phyloP scores from a whole-genome alignment of 2,113 vertebrate species.

The Cheirogaleus medius region DNA sequence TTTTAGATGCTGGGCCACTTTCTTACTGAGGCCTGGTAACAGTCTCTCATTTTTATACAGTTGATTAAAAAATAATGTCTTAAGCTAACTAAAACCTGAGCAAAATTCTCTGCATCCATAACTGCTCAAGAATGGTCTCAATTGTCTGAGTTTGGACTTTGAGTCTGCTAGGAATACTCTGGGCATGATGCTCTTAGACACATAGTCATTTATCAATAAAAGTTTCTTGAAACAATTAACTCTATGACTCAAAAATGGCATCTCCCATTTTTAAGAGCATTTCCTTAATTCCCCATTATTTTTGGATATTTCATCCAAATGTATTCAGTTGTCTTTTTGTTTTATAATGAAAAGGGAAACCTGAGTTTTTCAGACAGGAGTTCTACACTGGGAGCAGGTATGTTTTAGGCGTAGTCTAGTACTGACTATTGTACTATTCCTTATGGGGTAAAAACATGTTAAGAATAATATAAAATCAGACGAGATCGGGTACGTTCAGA shows the following conservation, averaged over 20 bases:
- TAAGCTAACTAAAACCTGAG: slow-evolving; percentile 20
- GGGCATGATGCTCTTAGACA: not conserved
- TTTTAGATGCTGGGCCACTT: not conserved
- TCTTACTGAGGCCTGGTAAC: not conserved
- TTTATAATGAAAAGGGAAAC: not conserved
- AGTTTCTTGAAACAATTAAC: not conserved
- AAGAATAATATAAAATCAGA: not conserved
- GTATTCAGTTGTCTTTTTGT: not conserved
- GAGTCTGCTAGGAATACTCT: not conserved
- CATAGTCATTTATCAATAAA: not conserved
- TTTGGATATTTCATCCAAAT: not conserved
- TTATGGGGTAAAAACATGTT: not conserved
- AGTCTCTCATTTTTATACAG: slow-evolving; percentile 30
- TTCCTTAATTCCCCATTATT: not conserved
- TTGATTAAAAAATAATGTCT: slow-evolving; percentile 48
- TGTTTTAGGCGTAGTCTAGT: not conserved
- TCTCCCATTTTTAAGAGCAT: not conserved
- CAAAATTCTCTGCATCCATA: not conserved
- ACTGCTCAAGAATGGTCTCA: not conserved
- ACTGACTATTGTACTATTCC: not conserved
- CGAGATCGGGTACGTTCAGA: too few species aligned
- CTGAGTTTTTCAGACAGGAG: not conserved
- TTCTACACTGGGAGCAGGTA: not conserved
- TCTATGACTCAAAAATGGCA: not conserved
- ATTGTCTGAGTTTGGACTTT: not conserved